Percentiles rank a stretch among this genome's conserved stretches.
Evolutionary conservation across 2,113 vertebrate genomes (phyloP).

Genomic region (Channa argus): DNA sequence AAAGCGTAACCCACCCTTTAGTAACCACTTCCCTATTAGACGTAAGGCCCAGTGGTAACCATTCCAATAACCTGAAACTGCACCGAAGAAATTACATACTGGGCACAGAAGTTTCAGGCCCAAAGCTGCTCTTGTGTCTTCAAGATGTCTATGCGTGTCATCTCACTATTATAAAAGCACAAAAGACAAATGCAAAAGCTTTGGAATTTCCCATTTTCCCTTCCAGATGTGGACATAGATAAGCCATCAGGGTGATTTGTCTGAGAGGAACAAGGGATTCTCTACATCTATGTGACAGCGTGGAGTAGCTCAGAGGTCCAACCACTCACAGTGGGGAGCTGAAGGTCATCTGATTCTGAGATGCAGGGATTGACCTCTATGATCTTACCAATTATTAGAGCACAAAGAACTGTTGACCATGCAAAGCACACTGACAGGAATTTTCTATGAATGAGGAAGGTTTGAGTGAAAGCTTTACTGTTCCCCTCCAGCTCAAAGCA

Average conservation of each 20-base stretch:
- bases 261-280: slow-evolving; percentile 15
- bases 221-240: neutral
- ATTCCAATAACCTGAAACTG: no score
- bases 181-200: neutral
- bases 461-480: slow-evolving; percentile 24
- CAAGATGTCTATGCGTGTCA: no score
- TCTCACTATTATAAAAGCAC: neutral
- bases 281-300: slow-evolving; percentile 24
- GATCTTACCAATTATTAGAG: slow-evolving; percentile 18
- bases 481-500: slow-evolving; percentile 3
- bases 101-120: no score
- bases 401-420: slow-evolving; percentile 41
- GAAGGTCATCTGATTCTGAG: neutral
- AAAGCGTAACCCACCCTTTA: no score
- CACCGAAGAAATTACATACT: no score
- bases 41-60: no score
- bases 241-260: slow-evolving; percentile 1
- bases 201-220: neutral
- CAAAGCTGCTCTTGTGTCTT: no score
- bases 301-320: neutral
- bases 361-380: slow-evolving; percentile 21
- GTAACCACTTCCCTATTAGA: no score
- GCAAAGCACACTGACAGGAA: neutral
- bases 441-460: neutral
- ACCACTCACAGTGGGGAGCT: slow-evolving; percentile 2